Base-by-base conservation (phyloP, 2,113 vertebrate species). In the Dipodomys merriami region DNA sequence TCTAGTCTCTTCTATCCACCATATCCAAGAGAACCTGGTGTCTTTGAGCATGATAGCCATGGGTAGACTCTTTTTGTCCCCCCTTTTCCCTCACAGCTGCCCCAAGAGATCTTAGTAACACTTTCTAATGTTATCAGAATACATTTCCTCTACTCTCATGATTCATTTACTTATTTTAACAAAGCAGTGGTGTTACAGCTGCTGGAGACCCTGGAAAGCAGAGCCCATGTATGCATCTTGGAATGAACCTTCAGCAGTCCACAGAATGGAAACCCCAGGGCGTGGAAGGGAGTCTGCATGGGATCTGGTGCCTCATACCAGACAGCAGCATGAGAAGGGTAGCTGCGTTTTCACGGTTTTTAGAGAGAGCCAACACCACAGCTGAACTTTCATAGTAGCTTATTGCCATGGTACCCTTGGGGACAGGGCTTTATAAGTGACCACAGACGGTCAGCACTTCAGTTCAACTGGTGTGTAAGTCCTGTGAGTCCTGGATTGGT, bases 131-230 rank as follows among this genome's bases (percentile, higher is more conserved):
- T 79, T 88, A 60, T 65, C 73, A 44, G 67, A 62, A 53, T n/a
- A 23, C 69, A 53, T 23, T 46, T 33, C 65, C 69, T 35, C 53
- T 57, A 23, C 62, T 64, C 19, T 23, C 1, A 23, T 60, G 76
- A 86, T 49, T 86, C 78, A 60, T 74, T 71, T 77, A 74, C 29
- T 84, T 19, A 64, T 83, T 33, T 77, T 3, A 49, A 60, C 16
- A 19, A 67, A 87, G 80, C 35, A 87, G 20, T 49, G 67, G 20
- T 91, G 33, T 27, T 89, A 1, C 88, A 84, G 86, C 77, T 86
- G 91, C 46, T 91, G 79, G 90, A 65, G 69, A 91, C 84, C 83
- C 57, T 35, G 60, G 71, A 69, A 88, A 90, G 44, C 53, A 76
- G 88, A 76, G 71, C 78, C 39, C 29, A 76, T 57, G 91, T 90